Base-by-base conservation (phyloP, 2,888 invertebrate genomes). In the Cataglyphis cursor region DNA sequence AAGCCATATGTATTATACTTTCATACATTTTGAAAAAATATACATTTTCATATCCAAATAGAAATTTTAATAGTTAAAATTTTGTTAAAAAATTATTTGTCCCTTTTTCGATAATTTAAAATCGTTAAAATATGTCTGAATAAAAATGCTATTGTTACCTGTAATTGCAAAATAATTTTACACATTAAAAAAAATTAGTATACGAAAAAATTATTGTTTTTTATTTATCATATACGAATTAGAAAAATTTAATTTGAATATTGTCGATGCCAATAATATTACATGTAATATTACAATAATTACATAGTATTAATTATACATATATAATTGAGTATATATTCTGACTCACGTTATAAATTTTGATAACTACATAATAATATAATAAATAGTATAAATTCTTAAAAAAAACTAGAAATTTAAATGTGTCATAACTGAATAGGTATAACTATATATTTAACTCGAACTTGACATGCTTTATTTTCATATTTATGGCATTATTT, bases 11-110 rank as follows among this genome's bases (percentile, higher is more conserved):
- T 51, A 51, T 51, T 51, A n/a, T 35, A 21, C 15, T 72, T 54
- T 44, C 18, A 21, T 44, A 59, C 24, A 18, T 44, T 41, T 48
- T 1, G 9, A 44, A 59, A 18, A 24, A 59, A 59, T 59, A 35
- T 70, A 78, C 18, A 57, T 57, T 78, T 76, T 68, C 15, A 41
- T 54, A 66, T 57, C 1, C 10, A 21, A 41, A 38, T 54, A n/a
- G n/a, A n/a, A n/a, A n/a, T n/a, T n/a, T n/a, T n/a, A n/a, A n/a
- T n/a, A 28, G 18, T 70, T 10, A 59, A 59, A 76, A 15, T 15
- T 41, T 31, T 38, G 3, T 51, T 15, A 21, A 70, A 35, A 80
- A 70, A 57, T 31, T 35, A 35, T n/a, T 38, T 3, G 21, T 8
- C 9, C 18, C n/a, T 28, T 44, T 51, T 44, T 75, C 21, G 1